Base-by-base conservation (phyloP, 2,888 invertebrate genomes). In the Chrysomela aeneicollis region DNA sequence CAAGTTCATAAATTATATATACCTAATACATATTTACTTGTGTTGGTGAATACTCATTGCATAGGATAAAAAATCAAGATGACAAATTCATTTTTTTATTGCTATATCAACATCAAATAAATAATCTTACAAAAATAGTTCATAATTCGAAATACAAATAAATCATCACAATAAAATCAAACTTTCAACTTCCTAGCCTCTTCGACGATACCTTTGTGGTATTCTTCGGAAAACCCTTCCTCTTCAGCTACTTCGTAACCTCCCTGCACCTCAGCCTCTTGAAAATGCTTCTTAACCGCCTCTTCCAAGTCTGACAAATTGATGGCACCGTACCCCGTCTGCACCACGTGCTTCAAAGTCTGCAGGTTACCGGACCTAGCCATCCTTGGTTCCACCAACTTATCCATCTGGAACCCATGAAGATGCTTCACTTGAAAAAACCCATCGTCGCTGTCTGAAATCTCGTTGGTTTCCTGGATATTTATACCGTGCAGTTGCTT, bases 201-300 rank as follows among this genome's bases (percentile, higher is more conserved):
- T 63, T 88, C 87, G 1, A 88, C 88, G 60, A 87, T 86, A 9
- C 88, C 88, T 78, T 87, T 87, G 75, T 85, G 84, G 75, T 88
- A 88, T 72, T 85, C 83, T 77, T 88, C 88, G 64, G 84, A 76
- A 9, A 84, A 84, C 4, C 85, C 82, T 67, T 85, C 83, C 12
- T 85, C 85, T 66, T 86, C 85, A 61, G 85, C 86, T 1, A 88
- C 86, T 66, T 87, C 86, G 71, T 87, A 88, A 72, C 86, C 85
- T 42, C 85, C 85, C 26, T 86, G 86, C 47, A 88, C 64, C 75
- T 87, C 85, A 5, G 87, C 80, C 81, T 88, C 88, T 76, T 87
- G 86, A 67, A 87, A 42, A 47, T 72, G 67, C 2, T 60, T 65
- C 22, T 69, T 70, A 49, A 67, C 66, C 54, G 49, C 50, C 26